Base-by-base conservation (phyloP, 2,888 invertebrate species). In the Nematopogon swammerdamellus region DNA sequence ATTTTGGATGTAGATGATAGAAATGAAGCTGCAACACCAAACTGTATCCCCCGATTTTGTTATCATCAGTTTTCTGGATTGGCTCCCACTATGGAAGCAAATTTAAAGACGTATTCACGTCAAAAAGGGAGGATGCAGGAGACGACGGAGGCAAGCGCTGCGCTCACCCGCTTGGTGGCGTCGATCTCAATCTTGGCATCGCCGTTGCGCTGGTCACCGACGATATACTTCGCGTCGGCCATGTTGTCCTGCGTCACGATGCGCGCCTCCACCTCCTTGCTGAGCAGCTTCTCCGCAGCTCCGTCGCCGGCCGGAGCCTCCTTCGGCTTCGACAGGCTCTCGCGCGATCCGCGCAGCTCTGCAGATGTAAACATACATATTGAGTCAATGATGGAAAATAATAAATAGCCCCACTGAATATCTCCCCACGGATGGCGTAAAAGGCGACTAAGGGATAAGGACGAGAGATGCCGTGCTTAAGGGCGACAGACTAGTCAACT, bases 131-230 rank as follows among this genome's bases (percentile, higher is more conserved):
- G n/a, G n/a, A n/a, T n/a, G n/a, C n/a, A n/a, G n/a, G n/a, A n/a
- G n/a, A n/a, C n/a, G n/a, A n/a, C n/a, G n/a, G n/a, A n/a, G n/a
- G n/a, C n/a, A n/a, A n/a, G 8, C 8, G 25, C 5, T 25, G 14
- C 11, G 11, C 36, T 62, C 19, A 84, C 84, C 69, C 77, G 72
- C 56, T 84, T 83, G 43, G 82, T 73, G 49, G 80, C 82, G 58
- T 89, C 89, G 49, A 94, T 89, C 63, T 92, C 91, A 53, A 95
- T 88, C 73, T 92, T 93, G 1, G 93, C 91, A 67, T 93, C 93
- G 1, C 93, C 94, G 80, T 94, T 95, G 64, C 89, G 83, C 55
- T 87, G 84, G 63, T 86, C 85, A 1, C 85, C 87, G 14, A 86
- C 82, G 47, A 88, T 85, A 58, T 88, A 91, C 70, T 90, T 90